phyloP scores from a whole-genome alignment of 2,797 vertebrate species.

The Sebastes diploproa region DNA sequence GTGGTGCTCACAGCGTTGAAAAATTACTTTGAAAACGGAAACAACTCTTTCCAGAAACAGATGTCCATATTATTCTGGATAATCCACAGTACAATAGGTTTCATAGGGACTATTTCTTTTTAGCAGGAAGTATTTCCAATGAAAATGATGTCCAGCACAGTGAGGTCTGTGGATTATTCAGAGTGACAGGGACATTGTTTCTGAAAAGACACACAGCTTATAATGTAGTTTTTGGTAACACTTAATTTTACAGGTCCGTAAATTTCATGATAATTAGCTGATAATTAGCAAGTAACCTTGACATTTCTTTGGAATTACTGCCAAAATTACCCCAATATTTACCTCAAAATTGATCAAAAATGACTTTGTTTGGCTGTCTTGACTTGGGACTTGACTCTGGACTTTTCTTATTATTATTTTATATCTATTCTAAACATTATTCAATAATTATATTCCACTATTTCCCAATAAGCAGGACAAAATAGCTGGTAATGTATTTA shows the following conservation, averaged over 20 bases:
- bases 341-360: accelerated
- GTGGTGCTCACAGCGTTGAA: background rate
- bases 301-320: too few species aligned
- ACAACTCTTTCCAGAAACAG: background rate
- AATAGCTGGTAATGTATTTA: too few species aligned
- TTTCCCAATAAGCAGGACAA: too few species aligned
- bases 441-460: too few species aligned
- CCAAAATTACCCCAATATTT: too few species aligned
- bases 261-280: too few species aligned
- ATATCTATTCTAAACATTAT: too few species aligned
- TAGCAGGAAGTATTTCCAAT: background rate
- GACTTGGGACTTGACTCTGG: too few species aligned
- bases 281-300: too few species aligned
- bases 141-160: background rate
- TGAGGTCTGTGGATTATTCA: slow-evolving; percentile 3
- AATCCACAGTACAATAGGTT: slow-evolving; percentile 9
- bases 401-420: too few species aligned
- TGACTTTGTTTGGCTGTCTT: background rate
- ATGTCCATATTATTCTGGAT: background rate
- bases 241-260: accelerated
- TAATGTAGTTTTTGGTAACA: too few species aligned
- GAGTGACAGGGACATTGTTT: background rate
- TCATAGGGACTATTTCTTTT: background rate
- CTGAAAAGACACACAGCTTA: too few species aligned
- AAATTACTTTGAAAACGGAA: background rate